Evolutionary conservation across 2,888 invertebrate species (phyloP).

Genomic region (Coleophora flavipennella): DNA sequence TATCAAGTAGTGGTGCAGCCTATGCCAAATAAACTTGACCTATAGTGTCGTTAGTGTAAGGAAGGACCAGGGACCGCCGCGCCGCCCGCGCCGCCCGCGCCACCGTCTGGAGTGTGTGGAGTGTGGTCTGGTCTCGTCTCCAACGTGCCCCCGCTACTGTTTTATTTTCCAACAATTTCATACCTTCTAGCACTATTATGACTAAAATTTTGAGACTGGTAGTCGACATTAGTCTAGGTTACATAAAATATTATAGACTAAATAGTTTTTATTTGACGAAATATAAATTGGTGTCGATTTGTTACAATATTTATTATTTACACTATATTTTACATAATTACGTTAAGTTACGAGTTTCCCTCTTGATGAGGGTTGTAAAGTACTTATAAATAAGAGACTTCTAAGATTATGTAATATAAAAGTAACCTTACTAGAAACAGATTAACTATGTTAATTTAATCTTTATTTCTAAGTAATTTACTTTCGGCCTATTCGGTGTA

Average conservation of each 20-base stretch:
- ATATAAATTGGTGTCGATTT: constrained; percentile 50
- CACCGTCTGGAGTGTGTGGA: no score
- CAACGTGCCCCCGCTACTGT: constrained; percentile 53
- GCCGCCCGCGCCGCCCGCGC: constrained; percentile 10
- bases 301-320: constrained; percentile 48
- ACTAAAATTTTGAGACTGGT: constrained; percentile 72
- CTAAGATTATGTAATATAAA: constrained; percentile 39
- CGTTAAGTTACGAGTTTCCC: constrained; percentile 56
- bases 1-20: constrained; percentile 68
- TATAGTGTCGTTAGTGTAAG: constrained; percentile 58
- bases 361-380: constrained; percentile 58
- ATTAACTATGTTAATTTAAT: constrained; percentile 38
- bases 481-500: constrained; percentile 56
- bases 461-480: constrained; percentile 25
- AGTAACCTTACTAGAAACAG: constrained; percentile 37
- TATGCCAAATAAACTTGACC: constrained; percentile 50
- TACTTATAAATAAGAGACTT: constrained; percentile 43
- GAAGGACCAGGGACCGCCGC: constrained; percentile 19
- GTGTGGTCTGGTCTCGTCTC: constrained; percentile 62
- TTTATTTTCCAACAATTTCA: constrained; percentile 59
- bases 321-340: constrained; percentile 34
- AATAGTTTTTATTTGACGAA: constrained; percentile 56
- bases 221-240: constrained; percentile 70
- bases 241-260: constrained; percentile 62
- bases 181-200: constrained; percentile 67